Base-by-base conservation (phyloP, 2,888 invertebrate species). In the Elegia similella region DNA sequence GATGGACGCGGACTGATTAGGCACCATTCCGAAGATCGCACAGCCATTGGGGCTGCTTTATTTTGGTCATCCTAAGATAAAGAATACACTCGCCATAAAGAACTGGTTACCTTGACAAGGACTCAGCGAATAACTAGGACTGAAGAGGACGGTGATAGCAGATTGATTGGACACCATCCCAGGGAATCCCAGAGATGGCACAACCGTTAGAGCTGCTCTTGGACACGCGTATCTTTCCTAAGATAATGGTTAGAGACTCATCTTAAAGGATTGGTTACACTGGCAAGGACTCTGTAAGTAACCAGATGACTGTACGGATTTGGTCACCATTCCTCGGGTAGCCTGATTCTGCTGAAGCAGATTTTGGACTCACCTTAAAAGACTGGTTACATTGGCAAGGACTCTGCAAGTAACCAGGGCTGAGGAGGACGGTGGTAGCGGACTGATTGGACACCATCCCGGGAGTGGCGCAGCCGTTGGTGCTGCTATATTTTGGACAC, bases 301-400 rank as follows among this genome's bases (percentile, higher is more conserved):
- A 1, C 88, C 79, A 1, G 90, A 89, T 79, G 56, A 92, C 91
- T 0, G 92, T 88, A 88, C 83, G 0, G 88, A 81, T 60, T 78
- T 80, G 48, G 85, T 75, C 52, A 82, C 69, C 75, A 92, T 92
- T 2, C 88, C 88, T 70, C 89, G 85, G 15, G 93, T 80, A 60
- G 90, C 85, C 92, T 83, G 32, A 92, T 2, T 3, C 23, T 75
- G 65, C 87, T 80, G 56, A 90, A n/a, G n/a, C n/a, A n/a, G n/a
- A n/a, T n/a, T n/a, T n/a, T n/a, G n/a, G n/a, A 23, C 23, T 23
- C 23, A 90, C 90, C 82, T 86, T 89, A 52, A 89, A 80, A 42
- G 88, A 89, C 67, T 89, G 88, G 67, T 82, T 87, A 71, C 92
- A 92, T 72, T 88, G 90, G 66, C 92, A 93, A 42, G 84, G 88